Base-by-base conservation (phyloP, 2,888 invertebrate species). In the Clunio marinus region DNA sequence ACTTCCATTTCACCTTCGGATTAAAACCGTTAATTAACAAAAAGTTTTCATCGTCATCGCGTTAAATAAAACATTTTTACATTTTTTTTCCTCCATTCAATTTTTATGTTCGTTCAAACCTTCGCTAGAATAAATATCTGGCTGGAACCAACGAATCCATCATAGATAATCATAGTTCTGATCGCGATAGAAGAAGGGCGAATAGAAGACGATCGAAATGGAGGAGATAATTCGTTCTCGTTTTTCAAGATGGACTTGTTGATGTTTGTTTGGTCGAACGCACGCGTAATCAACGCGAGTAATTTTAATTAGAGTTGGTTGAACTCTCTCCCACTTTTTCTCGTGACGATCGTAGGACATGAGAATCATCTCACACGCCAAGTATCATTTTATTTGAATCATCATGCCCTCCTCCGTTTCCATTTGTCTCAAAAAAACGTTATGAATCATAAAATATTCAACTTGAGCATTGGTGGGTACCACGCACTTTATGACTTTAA, bases 371-470 rank as follows among this genome's bases (percentile, higher is more conserved):
- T n/a, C n/a, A 15, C 41, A 51, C 51, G 17, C 22, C 51, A 51
- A 51, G 51, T 51, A 22, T 13, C 51, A 32, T 32, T 32, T 32
- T n/a, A n/a, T n/a, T n/a, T n/a, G n/a, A n/a, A n/a, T n/a, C n/a
- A n/a, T n/a, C 35, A 32, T 32, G 35, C 35, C 5, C 20, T 17
- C 22, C 20, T 51, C 51, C 51, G 41, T 41, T 4, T 41, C 51
- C 20, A n/a, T 22, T 17, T 13, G 22, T 17, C 51, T 4, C 51
- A 8, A 51, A 2, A 17, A n/a, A n/a, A n/a, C n/a, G n/a, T n/a
- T 41, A n/a, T 51, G 51, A 51, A 51, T 51, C 51, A 51, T 51
- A 51, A 51, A 51, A 51, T 51, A 51, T 51, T 51, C 51, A 51
- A n/a, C n/a, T n/a, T n/a, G n/a, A n/a, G 51, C 51, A 51, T 51